Conservation (phyloP, 2,888 invertebrate species). For the Sarcophaga carnaria region DNA sequence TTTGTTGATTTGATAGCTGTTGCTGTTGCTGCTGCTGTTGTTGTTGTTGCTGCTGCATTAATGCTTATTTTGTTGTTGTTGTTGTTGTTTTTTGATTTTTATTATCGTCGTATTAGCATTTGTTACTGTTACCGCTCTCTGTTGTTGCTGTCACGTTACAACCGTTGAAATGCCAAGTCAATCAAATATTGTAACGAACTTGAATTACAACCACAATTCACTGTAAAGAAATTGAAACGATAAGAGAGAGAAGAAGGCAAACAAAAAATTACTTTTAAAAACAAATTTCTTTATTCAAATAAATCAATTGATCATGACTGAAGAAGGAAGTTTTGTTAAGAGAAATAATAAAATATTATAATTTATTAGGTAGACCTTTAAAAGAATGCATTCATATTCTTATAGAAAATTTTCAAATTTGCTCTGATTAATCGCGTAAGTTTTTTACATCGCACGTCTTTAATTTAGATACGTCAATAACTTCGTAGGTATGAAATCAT, state of each 20-base stretch:
- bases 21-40: slow-evolving; percentile 66
- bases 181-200: slow-evolving; percentile 17
- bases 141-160: slow-evolving; percentile 59
- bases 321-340: slow-evolving; percentile 46
- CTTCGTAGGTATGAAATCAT: no score
- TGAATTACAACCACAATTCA: slow-evolving; percentile 5
- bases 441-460: no score
- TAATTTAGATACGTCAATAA: no score
- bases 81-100: slow-evolving; percentile 66
- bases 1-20: slow-evolving; percentile 64
- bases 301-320: slow-evolving; percentile 56
- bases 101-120: slow-evolving; percentile 62
- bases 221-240: slow-evolving; percentile 54
- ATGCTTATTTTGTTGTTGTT: slow-evolving; percentile 65
- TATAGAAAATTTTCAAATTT: neutral
- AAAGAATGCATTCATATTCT: neutral
- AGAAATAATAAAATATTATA: slow-evolving; percentile 25
- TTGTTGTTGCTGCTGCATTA: slow-evolving; percentile 71
- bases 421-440: neutral
- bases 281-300: slow-evolving; percentile 42
- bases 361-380: slow-evolving; percentile 28
- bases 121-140: slow-evolving; percentile 57
- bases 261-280: slow-evolving; percentile 18
- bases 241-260: neutral
- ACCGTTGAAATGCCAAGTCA: slow-evolving; percentile 22